phyloP scores from a whole-genome alignment of 1,140 invertebrate species.

The Bradysia coprophila region DNA sequence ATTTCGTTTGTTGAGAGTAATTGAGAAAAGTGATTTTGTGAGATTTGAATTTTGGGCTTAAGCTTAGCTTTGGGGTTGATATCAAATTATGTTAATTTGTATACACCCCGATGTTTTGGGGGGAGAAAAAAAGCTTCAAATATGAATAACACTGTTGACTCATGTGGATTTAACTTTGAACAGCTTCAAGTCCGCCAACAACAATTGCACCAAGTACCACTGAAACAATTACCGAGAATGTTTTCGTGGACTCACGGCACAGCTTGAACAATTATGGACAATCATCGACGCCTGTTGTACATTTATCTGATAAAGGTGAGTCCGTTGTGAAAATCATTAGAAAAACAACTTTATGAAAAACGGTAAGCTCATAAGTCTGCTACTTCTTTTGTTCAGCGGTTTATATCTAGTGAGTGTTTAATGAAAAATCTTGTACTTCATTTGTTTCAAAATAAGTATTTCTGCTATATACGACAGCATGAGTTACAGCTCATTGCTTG shows the following conservation, averaged over 20 bases:
- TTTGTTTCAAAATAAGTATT: no score
- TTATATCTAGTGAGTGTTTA: not conserved
- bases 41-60: no score
- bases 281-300: slow-evolving; percentile 16
- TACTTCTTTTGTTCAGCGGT: not conserved
- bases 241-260: slow-evolving; percentile 9
- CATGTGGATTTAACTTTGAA: not conserved
- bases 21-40: no score
- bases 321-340: slow-evolving; percentile 4
- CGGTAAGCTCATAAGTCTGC: not conserved
- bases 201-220: slow-evolving; percentile 19
- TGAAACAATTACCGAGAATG: slow-evolving; percentile 13
- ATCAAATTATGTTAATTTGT: no score
- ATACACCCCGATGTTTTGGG: no score
- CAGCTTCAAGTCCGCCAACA: slow-evolving; percentile 22
- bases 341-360: not conserved
- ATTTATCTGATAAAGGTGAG: slow-evolving; percentile 21
- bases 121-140: no score
- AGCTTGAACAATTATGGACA: slow-evolving; percentile 13
- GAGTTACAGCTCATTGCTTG: no score
- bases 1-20: no score
- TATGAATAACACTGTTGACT: no score
- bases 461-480: no score
- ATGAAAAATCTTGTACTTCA: not conserved
- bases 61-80: no score